Evolutionary conservation across 1,140 invertebrate genomes (phyloP).

Genomic region (Trissolcus basalis): DNA sequence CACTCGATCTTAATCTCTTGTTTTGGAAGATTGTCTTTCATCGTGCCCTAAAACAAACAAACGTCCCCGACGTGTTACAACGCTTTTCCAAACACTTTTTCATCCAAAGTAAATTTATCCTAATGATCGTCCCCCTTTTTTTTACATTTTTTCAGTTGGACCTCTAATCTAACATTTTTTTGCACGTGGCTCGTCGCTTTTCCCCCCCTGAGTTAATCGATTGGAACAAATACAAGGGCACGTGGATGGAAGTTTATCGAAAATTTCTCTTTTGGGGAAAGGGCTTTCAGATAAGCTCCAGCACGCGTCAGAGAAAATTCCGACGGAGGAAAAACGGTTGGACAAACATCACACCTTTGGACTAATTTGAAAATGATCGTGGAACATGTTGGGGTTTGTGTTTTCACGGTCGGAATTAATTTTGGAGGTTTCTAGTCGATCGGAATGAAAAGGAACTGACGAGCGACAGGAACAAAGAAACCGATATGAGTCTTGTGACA

Average conservation of each 20-base stretch:
- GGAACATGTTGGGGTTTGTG: too few species aligned
- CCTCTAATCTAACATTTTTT: too few species aligned
- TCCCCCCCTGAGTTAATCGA: not conserved
- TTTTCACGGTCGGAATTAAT: too few species aligned
- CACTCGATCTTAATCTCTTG: conserved; percentile 73
- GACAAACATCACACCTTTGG: not conserved
- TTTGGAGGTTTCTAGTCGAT: too few species aligned
- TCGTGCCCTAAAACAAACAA: conserved; percentile 64
- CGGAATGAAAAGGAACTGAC: conserved; percentile 23
- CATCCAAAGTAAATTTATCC: too few species aligned
- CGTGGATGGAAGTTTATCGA: not conserved
- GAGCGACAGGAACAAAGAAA: conserved; percentile 65
- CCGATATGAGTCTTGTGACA: conserved; percentile 34
- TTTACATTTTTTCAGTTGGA: too few species aligned
- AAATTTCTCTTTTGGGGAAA: too few species aligned
- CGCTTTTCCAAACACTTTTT: too few species aligned
- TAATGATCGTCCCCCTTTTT: too few species aligned
- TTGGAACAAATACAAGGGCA: conserved; percentile 5
- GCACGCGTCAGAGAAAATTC: not conserved
- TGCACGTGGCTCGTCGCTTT: not conserved
- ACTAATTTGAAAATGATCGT: too few species aligned
- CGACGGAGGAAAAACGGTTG: not conserved
- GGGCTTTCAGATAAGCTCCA: not conserved
- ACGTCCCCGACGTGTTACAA: too few species aligned
- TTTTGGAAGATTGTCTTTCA: conserved; percentile 71